Percentiles rank a stretch among this genome's conserved stretches.
Conservation (phyloP, 2,113 vertebrate species). For the Engraulis encrasicolus region DNA sequence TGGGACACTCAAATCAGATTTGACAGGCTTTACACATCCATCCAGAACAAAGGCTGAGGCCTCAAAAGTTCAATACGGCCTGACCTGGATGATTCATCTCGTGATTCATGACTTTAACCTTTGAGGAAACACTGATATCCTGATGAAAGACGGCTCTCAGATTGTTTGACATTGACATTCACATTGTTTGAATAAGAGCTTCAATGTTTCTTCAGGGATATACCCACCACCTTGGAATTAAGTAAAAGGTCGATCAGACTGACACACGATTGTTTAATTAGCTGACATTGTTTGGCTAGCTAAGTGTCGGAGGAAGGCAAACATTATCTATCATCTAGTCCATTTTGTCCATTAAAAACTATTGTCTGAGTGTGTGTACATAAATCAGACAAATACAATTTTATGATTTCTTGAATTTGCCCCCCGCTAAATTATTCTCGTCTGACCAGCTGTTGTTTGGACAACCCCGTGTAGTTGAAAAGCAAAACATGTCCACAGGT, state of each 20-base stretch:
- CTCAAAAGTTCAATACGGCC: background rate
- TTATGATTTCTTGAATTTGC: background rate
- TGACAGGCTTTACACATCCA: background rate
- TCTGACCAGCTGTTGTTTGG: background rate
- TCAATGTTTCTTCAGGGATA: background rate
- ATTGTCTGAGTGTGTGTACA: background rate
- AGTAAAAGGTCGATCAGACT: background rate
- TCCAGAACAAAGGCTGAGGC: background rate
- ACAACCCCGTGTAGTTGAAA: background rate
- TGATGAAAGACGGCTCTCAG: background rate
- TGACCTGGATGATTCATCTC: slow-evolving; percentile 4
- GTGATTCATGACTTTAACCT: background rate
- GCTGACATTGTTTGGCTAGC: background rate
- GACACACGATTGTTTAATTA: background rate
- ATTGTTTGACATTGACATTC: slow-evolving; percentile 8
- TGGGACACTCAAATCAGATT: background rate
- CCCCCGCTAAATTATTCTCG: background rate
- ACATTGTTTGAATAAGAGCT: background rate
- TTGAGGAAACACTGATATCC: background rate
- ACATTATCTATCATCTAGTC: background rate
- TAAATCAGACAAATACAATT: background rate
- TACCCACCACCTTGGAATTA: too few relatives aligned
- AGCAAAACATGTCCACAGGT: background rate
- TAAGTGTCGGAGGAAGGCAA: background rate
- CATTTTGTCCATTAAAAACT: background rate